These are phyloP conservation scores for Cettia cetti DNA, from an alignment of 2,113 vertebrate genomes.

Conservation along the genomic window DNA sequence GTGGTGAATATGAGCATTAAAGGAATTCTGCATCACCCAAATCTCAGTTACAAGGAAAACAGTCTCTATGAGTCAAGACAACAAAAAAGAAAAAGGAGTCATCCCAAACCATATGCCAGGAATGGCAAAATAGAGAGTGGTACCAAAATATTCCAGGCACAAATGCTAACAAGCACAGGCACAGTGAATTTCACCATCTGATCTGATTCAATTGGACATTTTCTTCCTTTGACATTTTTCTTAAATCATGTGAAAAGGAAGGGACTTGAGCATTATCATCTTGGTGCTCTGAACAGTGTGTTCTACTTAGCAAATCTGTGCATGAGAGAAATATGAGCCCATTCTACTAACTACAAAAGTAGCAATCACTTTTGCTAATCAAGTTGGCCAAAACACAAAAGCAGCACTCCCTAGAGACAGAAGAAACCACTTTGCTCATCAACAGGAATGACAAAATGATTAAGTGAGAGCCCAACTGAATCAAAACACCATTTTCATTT, in stretches of 20 bases:
- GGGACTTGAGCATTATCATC: not conserved
- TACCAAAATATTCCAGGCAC: not conserved
- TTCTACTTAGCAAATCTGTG: not conserved
- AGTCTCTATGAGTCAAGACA: not conserved
- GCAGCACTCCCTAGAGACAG: not conserved
- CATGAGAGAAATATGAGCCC: not conserved
- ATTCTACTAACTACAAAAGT: not conserved
- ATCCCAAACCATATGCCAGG: not conserved
- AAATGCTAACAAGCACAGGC: not conserved
- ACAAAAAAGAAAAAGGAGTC: not conserved
- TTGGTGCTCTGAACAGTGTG: not conserved
- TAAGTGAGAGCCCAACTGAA: not conserved
- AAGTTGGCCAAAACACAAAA: not conserved
- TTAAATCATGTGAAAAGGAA: not conserved
- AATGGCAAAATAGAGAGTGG: not conserved
- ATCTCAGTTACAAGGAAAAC: not conserved
- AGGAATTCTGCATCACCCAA: not conserved
- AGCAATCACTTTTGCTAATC: not conserved
- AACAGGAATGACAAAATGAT: not conserved
- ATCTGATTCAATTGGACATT: not conserved
- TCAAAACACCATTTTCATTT: not conserved
- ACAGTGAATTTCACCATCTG: not conserved
- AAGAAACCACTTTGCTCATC: not conserved
- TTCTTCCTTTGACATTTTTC: conserved; percentile 10
- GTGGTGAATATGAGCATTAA: not conserved